Conservation (phyloP, 2,797 vertebrate species). For the Heterohyrax brucei region DNA sequence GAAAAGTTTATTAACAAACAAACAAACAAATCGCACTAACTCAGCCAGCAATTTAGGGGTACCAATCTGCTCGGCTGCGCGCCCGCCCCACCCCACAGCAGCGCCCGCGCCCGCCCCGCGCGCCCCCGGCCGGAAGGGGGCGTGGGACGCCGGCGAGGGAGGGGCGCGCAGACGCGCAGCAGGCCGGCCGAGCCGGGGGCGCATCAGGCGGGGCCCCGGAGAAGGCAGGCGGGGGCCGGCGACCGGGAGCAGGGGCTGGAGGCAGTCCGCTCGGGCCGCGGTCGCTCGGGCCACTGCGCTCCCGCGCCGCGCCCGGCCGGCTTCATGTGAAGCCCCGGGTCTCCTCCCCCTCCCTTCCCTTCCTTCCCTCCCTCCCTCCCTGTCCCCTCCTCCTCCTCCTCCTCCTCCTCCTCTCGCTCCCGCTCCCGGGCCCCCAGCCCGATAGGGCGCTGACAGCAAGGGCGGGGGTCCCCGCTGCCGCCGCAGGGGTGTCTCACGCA, state of each 20-base stretch:
- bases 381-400: neutral
- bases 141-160: conserved; percentile 25
- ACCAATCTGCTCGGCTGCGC: fast-evolving
- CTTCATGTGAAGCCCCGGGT: conserved; percentile 81
- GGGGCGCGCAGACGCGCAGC: conserved; percentile 47
- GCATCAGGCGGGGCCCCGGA: neutral
- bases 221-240: neutral
- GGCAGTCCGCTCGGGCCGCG: neutral
- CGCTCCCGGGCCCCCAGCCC: conserved; percentile 80
- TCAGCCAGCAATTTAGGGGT: fast-evolving
- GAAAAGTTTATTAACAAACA: neutral
- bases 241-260: neutral
- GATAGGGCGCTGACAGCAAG: conserved; percentile 81
- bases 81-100: neutral
- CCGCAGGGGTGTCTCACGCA: conserved; percentile 72
- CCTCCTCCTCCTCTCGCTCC: neutral
- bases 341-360: conserved; percentile 76
- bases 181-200: neutral
- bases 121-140: conserved; percentile 65
- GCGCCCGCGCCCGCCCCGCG: neutral
- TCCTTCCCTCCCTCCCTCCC: conserved; percentile 38
- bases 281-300: conserved; percentile 49
- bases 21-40: neutral
- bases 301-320: conserved; percentile 66
- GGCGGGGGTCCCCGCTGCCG: conserved; percentile 77